Evolutionary conservation across 2,113 vertebrate genomes (phyloP), one percentile per base, ranked within the genome.

Genomic region (Pleuronectes platessa): DNA sequence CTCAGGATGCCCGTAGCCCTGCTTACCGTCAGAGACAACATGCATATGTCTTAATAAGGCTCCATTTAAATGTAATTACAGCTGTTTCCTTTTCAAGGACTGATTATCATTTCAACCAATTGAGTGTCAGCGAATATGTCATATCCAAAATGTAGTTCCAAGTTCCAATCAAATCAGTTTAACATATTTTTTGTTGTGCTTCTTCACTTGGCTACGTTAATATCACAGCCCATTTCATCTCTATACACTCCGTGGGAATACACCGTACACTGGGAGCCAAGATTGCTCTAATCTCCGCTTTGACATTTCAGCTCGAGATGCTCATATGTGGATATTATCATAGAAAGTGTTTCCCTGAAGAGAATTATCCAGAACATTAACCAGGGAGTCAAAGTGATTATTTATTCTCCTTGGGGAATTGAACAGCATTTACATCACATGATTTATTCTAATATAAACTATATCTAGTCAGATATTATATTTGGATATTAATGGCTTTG

Each of bases 311-410:
- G 77, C 87, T 85, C 37, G 79, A 79, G 86, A 91, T 89, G 83
- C 83, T 89, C 83, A 82, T 84, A 78, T 51, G 58, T 81, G 81
- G 81, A 81, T 92, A 93, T 94, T 94, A 93, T 94, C 91, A 93
- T 92, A 92, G 86, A 91, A 86, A 91, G 87, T 87, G 88, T 86
- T 86, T 90, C 92, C 87, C 86, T 26, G 14, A 85, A 82, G 91
- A 92, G 87, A 88, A 90, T 91, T 91, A 92, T 93, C 78, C 93
- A 94, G 76, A 91, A 95, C 93, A 95, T 95, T 94, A 95, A 92
- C 90, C 93, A 93, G 85, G 70, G 60, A 90, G 83, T 91, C 90
- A 86, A 73, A 84, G 86, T 91, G 88, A 92, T 88, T 91, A 90
- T 86, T 86, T 81, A 60, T 64, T 78, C 84, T 92, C 93, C 82